Percentiles rank a stretch among this genome's conserved stretches.
These are phyloP conservation scores for Gastrophryne carolinensis DNA, from an alignment of 2,797 vertebrate species.

Conservation along the genomic window DNA sequence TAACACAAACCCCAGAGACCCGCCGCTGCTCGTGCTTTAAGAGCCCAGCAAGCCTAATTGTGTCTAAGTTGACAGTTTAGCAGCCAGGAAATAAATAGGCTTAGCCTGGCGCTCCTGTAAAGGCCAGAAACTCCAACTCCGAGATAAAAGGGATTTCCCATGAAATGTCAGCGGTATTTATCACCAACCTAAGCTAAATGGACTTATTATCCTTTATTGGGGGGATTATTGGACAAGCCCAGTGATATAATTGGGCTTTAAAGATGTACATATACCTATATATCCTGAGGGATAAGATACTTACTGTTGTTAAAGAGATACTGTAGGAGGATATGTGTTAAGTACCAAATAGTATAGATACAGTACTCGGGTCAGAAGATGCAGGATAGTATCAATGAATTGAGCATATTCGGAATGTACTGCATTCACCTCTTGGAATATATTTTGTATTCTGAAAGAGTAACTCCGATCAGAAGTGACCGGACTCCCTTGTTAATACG, in stretches of 20 bases:
- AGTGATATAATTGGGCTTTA: neutral
- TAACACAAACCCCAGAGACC: neutral
- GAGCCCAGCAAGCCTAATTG: constrained; percentile 21
- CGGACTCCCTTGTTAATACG: no score
- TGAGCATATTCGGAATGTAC: no score
- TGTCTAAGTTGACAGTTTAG: constrained; percentile 32
- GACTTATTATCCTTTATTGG: neutral
- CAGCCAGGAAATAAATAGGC: constrained; percentile 15
- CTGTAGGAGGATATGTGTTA: no score
- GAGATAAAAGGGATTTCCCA: neutral
- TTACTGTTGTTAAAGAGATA: no score
- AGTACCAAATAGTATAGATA: no score
- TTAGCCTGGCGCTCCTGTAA: neutral
- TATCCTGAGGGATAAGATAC: no score
- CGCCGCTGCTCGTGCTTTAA: constrained; percentile 1
- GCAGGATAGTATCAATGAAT: no score
- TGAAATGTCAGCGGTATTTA: neutral
- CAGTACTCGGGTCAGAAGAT: no score
- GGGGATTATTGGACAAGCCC: neutral
- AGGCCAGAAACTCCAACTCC: neutral
- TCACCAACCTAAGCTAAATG: neutral
- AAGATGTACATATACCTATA: neutral
- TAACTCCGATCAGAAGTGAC: no score
- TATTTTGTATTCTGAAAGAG: no score
- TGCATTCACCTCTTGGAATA: no score